Evolutionary conservation across 92 coral and sea anemone species (phyloP), one percentile per base, ranked within the genome.

Genomic region (Bergia puertoricense): DNA sequence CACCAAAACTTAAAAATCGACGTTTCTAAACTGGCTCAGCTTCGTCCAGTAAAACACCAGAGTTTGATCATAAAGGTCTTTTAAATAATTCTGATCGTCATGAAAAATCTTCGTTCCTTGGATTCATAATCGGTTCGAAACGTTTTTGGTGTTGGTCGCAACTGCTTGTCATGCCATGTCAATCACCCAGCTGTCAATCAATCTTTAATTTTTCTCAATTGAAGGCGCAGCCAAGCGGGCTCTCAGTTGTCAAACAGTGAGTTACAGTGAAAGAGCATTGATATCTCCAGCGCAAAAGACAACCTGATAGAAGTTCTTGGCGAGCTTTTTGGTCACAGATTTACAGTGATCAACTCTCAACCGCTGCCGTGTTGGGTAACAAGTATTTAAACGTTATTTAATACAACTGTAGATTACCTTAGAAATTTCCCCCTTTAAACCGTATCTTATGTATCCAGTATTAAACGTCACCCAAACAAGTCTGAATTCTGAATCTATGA

Each of bases 101-200:
- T 8, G 40, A 72, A 84, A 71, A 69, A 40, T 67, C 79, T 36
- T 50, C 79, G 79, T 71, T 36, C 65, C 48, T 71, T 84, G 87
- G 50, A 73, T 84, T 84, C 87, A 82, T 37, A 65, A 82, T 67
- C 86, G 39, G 68, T 56, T 67, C 78, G 66, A 13, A 84, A 84
- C 42, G 66, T 84, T 65, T 82, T 79, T 30, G 74, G 77, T 83
- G 86, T 67, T 68, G 76, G 48, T 43, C 73, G 77, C 77, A 67
- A 69, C 72, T 37, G 68, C 87, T 84, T 82, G 79, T 37, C 87
- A 84, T 69, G 44, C 66, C 75, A 59, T 57, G 71, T 66, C 71
- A 79, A 79, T 79, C 74, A 59, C 44, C 5, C n/a, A 72, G 79
- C 87, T 84, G 87, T 71, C 87, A 84, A 71, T 71, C 78, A 84